Conservation (phyloP, 2,113 vertebrate genomes). For the Ceratotherium simum region DNA sequence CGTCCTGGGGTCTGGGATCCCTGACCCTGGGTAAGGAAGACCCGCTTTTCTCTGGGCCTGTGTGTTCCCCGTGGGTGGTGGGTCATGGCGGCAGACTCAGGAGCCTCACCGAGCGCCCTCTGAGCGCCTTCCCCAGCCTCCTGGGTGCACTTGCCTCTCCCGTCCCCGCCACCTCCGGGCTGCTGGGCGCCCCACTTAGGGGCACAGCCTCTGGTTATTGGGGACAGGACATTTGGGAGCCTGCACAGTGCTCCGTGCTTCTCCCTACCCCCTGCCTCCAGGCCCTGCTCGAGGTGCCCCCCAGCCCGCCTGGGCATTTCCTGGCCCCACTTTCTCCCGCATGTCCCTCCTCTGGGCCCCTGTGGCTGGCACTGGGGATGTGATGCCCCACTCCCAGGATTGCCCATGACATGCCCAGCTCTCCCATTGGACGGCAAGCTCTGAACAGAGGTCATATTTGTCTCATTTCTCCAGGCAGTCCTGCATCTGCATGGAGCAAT, state of each 20-base stretch:
- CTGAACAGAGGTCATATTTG: fast-evolving
- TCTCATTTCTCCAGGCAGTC: fast-evolving
- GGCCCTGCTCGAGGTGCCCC: neutral
- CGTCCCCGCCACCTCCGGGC: fast-evolving
- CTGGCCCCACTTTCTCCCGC: neutral
- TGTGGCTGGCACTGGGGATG: neutral
- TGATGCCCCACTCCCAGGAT: neutral
- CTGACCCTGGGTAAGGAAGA: neutral
- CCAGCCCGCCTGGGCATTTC: neutral
- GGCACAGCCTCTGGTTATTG: neutral
- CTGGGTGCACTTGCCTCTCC: neutral
- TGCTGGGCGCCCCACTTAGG: fast-evolving
- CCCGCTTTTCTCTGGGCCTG: neutral
- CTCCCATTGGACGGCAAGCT: neutral
- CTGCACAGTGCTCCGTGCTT: fast-evolving
- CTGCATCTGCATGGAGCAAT: neutral
- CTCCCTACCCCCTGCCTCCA: neutral
- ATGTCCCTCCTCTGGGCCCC: neutral
- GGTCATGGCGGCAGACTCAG: neutral
- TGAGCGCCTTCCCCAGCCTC: neutral
- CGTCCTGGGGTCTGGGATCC: too few species aligned
- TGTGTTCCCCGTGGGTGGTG: neutral
- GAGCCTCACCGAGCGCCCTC: fast-evolving
- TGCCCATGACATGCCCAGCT: fast-evolving
- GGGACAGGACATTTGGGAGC: neutral